A percentile compares a stretch with the other conserved stretches of the same genome.
Conservation (phyloP, 2,888 invertebrate genomes). For the Sinopyrophorus schimmeli region DNA sequence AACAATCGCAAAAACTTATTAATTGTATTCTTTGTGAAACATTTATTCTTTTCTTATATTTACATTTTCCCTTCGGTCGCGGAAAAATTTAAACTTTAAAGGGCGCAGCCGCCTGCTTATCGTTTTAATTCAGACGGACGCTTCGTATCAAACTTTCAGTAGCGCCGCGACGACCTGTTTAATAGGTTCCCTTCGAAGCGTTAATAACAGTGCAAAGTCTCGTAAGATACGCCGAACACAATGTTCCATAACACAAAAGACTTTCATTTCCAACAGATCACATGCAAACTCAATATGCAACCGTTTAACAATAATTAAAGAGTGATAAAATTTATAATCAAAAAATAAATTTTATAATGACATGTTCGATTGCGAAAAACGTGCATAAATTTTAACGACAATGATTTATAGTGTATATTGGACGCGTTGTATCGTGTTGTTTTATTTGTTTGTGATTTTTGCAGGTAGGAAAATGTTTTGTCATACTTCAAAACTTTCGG, state of each 20-base stretch:
- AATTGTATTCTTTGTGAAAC: slow-evolving; percentile 21
- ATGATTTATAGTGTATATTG: slow-evolving; percentile 14
- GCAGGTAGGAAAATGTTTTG: slow-evolving; percentile 2
- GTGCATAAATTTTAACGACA: slow-evolving; percentile 13
- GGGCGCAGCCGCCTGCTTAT: slow-evolving; percentile 23
- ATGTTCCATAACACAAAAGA: too few relatives aligned
- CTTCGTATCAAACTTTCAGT: slow-evolving; percentile 26
- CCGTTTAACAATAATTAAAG: too few relatives aligned
- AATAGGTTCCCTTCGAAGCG: too few relatives aligned
- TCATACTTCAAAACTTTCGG: not conserved
- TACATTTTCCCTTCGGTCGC: too few relatives aligned
- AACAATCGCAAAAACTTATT: slow-evolving; percentile 13
- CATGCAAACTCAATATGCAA: too few relatives aligned
- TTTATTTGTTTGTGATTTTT: slow-evolving; percentile 7
- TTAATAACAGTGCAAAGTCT: too few relatives aligned
- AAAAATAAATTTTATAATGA: too few relatives aligned
- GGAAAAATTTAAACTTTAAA: too few relatives aligned
- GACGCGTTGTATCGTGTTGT: slow-evolving; percentile 12
- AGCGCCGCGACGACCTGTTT: slow-evolving; percentile 32
- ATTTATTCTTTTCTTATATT: too few relatives aligned
- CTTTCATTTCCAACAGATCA: too few relatives aligned
- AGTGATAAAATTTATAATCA: too few relatives aligned
- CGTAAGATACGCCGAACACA: too few relatives aligned
- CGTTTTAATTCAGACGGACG: slow-evolving; percentile 32
- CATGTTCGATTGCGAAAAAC: not conserved